Base-by-base conservation (phyloP, 1,140 invertebrate genomes). In the Liolophura sinensis region DNA sequence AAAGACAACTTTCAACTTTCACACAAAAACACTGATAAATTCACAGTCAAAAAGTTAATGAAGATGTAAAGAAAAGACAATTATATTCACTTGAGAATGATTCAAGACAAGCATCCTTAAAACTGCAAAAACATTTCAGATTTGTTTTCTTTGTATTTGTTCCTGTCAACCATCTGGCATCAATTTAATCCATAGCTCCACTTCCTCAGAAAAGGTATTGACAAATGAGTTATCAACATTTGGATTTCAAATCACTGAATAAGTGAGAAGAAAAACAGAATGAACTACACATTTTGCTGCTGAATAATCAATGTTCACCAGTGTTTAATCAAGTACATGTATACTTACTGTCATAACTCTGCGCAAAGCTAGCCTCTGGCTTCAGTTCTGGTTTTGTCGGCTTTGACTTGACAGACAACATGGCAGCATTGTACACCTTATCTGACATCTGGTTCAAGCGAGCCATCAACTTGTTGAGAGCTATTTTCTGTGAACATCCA, bases 371-470 rank as follows among this genome's bases (percentile, higher is more conserved):
- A 50, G 55, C 50, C 60, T 72, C 69, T 25, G 62, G 50, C 15
- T 60, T 61, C 50, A 62, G 16, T 22, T 74, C 62, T 3, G 50
- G 46, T 55, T 64, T 56, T 64, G 58, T 65, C 46, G 59, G 64
- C 9, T 65, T 50, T 14, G 71, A 70, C 46, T 70, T 62, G 0
- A 83, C 82, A 51, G 80, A 81, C 27, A 81, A 64, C 71, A 79
- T 71, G 15, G 79, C 67, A 22, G 79, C 80, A 60, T 77, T 69
- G 54, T 76, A 79, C 22, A 83, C 73, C 62, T 80, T 81, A 25
- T 76, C 72, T 64, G 76, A 79, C 75, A 83, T 78, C 20, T 70
- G 65, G 60, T 82, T 72, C 12, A 82, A 63, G 55, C 71, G 72
- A 31, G 65, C 24, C 7, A 79, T 75, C 60, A 83, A 64, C 62